These are phyloP conservation scores for Caenorhabditis remanei DNA, from an alignment of 1,140 invertebrate genomes.

Conservation along the genomic window DNA sequence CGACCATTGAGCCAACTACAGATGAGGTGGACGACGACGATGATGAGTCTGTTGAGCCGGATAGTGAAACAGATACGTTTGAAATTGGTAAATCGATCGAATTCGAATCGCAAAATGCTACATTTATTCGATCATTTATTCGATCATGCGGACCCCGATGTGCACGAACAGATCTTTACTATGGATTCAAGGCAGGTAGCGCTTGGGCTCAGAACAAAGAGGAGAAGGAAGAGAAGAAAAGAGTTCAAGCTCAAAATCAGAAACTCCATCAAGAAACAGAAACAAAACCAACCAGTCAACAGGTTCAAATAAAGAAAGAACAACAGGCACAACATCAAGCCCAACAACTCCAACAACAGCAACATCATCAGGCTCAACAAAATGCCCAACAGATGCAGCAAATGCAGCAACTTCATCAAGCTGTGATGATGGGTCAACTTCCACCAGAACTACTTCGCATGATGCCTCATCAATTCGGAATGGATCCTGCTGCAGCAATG, in stretches of 20 bases:
- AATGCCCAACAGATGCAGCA: neutral
- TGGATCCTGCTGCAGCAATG: neutral
- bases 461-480: neutral
- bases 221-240: neutral
- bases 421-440: conserved; percentile 6
- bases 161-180: conserved; percentile 15
- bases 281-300: neutral
- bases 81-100: neutral
- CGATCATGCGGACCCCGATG: neutral
- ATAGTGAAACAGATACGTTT: neutral
- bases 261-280: neutral
- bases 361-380: conserved; percentile 9
- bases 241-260: neutral
- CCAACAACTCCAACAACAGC: neutral
- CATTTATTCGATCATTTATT: neutral
- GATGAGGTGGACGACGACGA: neutral
- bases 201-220: neutral
- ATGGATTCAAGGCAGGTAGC: neutral
- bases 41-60: neutral
- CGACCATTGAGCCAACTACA: neutral
- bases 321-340: conserved; percentile 8
- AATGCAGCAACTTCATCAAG: conserved; percentile 11
- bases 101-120: neutral
- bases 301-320: conserved; percentile 5
- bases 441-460: conserved; percentile 1